Evolutionary conservation across 2,888 invertebrate species (phyloP).

Genomic region (Eucriotettix oculatus): DNA sequence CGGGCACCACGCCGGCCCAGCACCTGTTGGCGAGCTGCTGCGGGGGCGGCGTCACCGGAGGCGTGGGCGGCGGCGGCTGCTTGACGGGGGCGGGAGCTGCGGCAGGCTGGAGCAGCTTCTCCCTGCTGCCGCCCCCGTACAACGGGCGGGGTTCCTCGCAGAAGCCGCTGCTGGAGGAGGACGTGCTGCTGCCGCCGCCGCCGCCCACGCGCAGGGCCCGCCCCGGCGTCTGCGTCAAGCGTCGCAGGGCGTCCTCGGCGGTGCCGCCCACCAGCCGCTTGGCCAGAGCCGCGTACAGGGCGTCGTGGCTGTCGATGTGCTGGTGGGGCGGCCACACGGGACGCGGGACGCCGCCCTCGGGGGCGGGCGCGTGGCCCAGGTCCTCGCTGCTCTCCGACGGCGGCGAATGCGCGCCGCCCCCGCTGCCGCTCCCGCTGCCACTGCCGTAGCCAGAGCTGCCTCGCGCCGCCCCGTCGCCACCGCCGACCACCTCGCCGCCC

Average conservation of each 20-base stretch:
- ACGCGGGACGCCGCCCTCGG: neutral
- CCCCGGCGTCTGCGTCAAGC: too few species aligned
- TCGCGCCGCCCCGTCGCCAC: neutral
- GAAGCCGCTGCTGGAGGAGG: neutral
- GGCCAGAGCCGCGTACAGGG: neutral
- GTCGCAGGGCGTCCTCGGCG: too few species aligned
- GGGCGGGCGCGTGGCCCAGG: neutral
- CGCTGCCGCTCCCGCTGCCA: neutral
- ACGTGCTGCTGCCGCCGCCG: too few species aligned
- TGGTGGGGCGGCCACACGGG: neutral
- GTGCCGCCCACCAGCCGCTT: too few species aligned
- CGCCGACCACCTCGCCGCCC: neutral
- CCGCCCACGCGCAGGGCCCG: too few species aligned
- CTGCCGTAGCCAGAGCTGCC: neutral
- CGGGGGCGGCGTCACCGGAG: neutral
- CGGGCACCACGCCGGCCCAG: neutral
- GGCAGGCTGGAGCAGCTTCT: neutral
- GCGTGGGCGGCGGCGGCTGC: neutral
- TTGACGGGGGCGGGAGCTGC: neutral
- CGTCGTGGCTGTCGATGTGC: neutral
- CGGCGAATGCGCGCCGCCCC: neutral
- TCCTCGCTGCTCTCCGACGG: neutral
- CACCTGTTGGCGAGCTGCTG: neutral
- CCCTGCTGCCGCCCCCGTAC: neutral
- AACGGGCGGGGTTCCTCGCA: neutral